Conservation (phyloP, 2,888 invertebrate genomes). For the Carcina quercana region DNA sequence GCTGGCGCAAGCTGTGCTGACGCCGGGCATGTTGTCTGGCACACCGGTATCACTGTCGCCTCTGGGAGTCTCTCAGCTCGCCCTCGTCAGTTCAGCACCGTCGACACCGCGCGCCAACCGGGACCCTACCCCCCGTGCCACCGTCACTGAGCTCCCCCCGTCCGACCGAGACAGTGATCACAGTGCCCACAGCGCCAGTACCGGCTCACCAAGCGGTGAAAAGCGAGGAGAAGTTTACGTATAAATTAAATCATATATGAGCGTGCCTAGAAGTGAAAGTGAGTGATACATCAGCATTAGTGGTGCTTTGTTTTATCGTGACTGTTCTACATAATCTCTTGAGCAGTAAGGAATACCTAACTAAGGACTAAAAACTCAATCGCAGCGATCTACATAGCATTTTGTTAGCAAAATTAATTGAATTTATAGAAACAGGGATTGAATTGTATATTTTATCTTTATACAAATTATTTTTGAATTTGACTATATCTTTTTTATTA, state of each 20-base stretch:
- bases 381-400: no score
- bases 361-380: no score
- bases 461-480: slow-evolving; percentile 41
- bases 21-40: slow-evolving; percentile 72
- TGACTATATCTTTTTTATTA: slow-evolving; percentile 25
- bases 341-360: no score
- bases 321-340: slow-evolving; percentile 10
- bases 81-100: slow-evolving; percentile 65
- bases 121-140: slow-evolving; percentile 30
- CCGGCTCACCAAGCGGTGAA: slow-evolving; percentile 40
- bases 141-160: slow-evolving; percentile 34
- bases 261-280: no score
- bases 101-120: slow-evolving; percentile 42
- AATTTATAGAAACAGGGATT: slow-evolving; percentile 58
- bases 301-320: slow-evolving; percentile 30
- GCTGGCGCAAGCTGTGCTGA: slow-evolving; percentile 84
- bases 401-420: no score
- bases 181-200: slow-evolving; percentile 28
- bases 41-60: slow-evolving; percentile 70
- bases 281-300: no score
- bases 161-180: slow-evolving; percentile 47
- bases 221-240: slow-evolving; percentile 65
- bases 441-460: slow-evolving; percentile 43
- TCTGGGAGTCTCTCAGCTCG: slow-evolving; percentile 76
- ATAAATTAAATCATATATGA: slow-evolving; percentile 26